phyloP scores from a whole-genome alignment of 2,797 vertebrate species.

The Gephyroberyx darwinii region DNA sequence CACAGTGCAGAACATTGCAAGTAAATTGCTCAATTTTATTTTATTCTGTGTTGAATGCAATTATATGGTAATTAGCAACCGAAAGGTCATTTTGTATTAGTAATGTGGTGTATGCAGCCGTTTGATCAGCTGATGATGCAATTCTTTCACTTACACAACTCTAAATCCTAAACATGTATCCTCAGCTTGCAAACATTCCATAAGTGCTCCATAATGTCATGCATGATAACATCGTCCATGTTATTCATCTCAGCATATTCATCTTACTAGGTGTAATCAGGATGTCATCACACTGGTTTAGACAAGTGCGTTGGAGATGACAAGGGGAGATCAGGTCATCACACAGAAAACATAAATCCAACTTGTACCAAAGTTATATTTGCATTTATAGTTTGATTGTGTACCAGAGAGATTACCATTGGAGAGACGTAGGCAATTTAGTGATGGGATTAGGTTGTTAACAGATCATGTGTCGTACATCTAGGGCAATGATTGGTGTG shows the following conservation, averaged over 20 bases:
- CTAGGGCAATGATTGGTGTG: conserved; percentile 6
- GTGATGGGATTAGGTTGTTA: conserved; percentile 6
- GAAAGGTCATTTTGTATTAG: conserved; percentile 59
- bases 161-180: conserved; percentile 36
- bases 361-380: conserved; percentile 23
- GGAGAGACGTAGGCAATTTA: conserved; percentile 24
- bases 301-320: conserved; percentile 16
- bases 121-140: conserved; percentile 61
- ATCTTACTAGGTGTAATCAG: conserved; percentile 8
- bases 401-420: conserved; percentile 20
- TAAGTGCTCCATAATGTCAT: conserved; percentile 28
- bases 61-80: conserved; percentile 67
- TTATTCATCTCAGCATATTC: conserved; percentile 45
- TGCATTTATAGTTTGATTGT: conserved; percentile 46
- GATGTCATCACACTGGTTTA: conserved; percentile 17
- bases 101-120: conserved; percentile 25
- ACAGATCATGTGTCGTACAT: conserved; percentile 24
- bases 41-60: conserved; percentile 61
- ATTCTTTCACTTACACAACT: conserved; percentile 53
- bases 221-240: conserved; percentile 12
- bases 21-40: conserved; percentile 69
- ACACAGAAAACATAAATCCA: conserved; percentile 18
- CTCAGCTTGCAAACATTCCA: conserved; percentile 61
- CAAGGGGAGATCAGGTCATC: conserved; percentile 1
- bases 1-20: conserved; percentile 62